Evolutionary conservation across 1,140 invertebrate genomes (phyloP), one percentile per base, ranked within the genome.

Genomic region (Drosophila oshimai): DNA sequence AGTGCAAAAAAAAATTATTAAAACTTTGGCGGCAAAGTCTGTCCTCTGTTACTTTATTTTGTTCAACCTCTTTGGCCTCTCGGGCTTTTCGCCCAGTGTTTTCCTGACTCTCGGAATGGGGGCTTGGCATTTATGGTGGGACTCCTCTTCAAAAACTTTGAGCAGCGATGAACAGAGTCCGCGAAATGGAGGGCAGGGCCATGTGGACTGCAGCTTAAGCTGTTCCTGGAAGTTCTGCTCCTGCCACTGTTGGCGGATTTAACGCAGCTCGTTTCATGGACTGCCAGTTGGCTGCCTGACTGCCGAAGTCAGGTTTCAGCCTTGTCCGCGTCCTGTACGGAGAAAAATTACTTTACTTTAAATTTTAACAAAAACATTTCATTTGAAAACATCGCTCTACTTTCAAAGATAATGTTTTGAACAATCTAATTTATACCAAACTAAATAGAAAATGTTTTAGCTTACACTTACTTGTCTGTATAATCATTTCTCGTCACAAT

Each of bases 61-160:
- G n/a, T n/a, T n/a, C n/a, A n/a, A n/a, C 2, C 2, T 15, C 9
- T 17, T 28, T 4, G 1, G 2, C 29, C 2, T 6, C 9, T 2
- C 3, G 10, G 18, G 2, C n/a, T 12, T 46, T 50, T 5, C 12
- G 47, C n/a, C 22, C 50, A 44, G 36, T 70, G 39, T 20, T 3
- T 6, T 24, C 15, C 55, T 54, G 57, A n/a, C n/a, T n/a, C n/a
- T n/a, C n/a, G n/a, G n/a, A 58, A 71, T 83, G 67, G 78, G 73
- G 69, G 62, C 73, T 81, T 81, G 78, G 78, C 78, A 83, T 81
- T 81, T 81, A 81, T 84, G 74, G 74, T 51, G 71, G 34, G 60
- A 51, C 55, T 55, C 47, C 44, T 78, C 51, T 29, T 55, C 47
- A 62, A 83, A 67, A 83, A 69, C 46, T 84, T 69, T 69, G 41